Evolutionary conservation across 2,888 invertebrate genomes (phyloP), one percentile per base, ranked within the genome.

Genomic region (Parnassius glacialis): DNA sequence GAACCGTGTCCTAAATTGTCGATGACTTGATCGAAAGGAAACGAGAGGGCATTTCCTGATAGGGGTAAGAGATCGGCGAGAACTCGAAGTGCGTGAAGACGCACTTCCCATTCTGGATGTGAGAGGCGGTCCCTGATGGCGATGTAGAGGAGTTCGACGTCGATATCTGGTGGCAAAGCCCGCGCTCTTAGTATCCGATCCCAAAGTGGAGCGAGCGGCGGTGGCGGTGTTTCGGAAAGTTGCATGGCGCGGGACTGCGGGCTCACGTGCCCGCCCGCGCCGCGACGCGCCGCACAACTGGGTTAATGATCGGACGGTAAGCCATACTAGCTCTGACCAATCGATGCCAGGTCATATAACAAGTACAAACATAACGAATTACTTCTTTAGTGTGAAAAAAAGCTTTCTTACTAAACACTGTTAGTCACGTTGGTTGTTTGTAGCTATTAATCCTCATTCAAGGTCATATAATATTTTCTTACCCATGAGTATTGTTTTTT

Each of bases 91-190:
- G 96, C 96, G 81, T 97, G 96, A 68, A 96, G 95, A 10, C 96
- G 93, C 45, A 97, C 96, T 84, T 96, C 96, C 94, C 96, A 95
- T 81, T 97, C 96, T 1, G 96, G 95, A 79, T 96, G 95, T 48
- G 93, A 92, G 53, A 96, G 90, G 57, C 96, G 93, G 69, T 95
- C 94, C 52, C 94, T 91, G 74, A 96, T 94, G 72, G 95, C 95
- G 59, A 92, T 85, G 79, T 95, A 96, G 73, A 96, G 93, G 61
- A 93, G 91, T 64, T 90, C 87, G 2, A 94, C 93, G 75, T 95
- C 94, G 57, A 94, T 90, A 67, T 94, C 93, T 25, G 93, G 93
- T 50, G 96, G 96, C 61, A 96, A 92, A 59, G 94, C 93, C 63
- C 94, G 93, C 64, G 95, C 95, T 65, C 95, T 92, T 53, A 95